Evolutionary conservation across 2,797 vertebrate genomes (phyloP).

Genomic region (Diplodus sargus): DNA sequence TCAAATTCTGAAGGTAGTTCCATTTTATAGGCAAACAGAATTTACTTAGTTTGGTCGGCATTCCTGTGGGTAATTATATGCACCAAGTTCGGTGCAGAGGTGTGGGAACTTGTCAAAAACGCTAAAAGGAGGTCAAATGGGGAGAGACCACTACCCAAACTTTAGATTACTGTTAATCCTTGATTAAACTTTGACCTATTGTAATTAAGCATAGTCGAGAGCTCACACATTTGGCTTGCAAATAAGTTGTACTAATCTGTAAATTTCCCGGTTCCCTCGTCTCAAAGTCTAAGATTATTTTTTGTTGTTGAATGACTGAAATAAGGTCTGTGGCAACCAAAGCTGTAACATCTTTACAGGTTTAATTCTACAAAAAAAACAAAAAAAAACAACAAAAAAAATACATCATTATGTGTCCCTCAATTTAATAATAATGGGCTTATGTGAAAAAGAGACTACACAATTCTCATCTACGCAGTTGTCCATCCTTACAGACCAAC

Average conservation of each 20-base stretch:
- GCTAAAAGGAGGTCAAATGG: neutral
- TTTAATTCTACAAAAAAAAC: too few relatives aligned
- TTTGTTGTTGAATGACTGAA: too few relatives aligned
- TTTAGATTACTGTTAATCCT: neutral
- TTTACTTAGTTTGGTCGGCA: slow-evolving; percentile 2
- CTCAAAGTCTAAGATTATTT: too few relatives aligned
- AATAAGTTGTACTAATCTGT: neutral
- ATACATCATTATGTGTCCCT: too few relatives aligned
- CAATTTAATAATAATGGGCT: too few relatives aligned
- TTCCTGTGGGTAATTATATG: neutral
- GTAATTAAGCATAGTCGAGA: neutral
- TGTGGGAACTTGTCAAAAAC: neutral
- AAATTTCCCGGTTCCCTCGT: neutral
- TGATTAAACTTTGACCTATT: neutral
- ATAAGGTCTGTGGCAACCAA: too few relatives aligned
- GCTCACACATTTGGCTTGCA: neutral
- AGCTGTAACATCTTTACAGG: too few relatives aligned
- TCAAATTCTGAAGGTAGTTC: neutral
- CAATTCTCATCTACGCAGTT: too few relatives aligned
- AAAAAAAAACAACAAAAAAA: too few relatives aligned
- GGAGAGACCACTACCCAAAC: neutral
- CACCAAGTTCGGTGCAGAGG: neutral
- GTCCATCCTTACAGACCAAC: too few relatives aligned
- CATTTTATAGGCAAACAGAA: neutral
- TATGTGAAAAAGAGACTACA: too few relatives aligned